Evolutionary conservation across 2,888 invertebrate genomes (phyloP), one percentile per base, ranked within the genome.

Genomic region (Stomorhina lunata): DNA sequence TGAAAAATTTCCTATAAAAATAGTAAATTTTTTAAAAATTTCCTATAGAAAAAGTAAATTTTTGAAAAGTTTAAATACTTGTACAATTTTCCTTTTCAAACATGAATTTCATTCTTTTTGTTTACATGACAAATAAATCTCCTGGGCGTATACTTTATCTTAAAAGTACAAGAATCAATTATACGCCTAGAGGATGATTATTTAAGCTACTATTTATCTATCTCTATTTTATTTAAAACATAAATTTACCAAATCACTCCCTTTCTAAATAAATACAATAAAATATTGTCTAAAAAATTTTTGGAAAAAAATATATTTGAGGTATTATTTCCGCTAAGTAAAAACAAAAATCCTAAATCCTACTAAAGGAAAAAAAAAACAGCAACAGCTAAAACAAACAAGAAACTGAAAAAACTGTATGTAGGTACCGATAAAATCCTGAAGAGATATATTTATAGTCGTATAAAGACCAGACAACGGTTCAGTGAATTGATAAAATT

Each of bases 401-500:
- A 76, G 76, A 80, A 68, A 10, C 37, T 15, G 40, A 65, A 65
- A 10, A 9, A 32, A 6, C 10, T 9, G 15, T n/a, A 66, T 4
- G 32, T 15, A 34, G 22, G 22, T 1, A 6, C 6, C 17, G 34
- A 50, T 1, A 40, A 50, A 73, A 57, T 65, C 53, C 43, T 40
- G 20, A 72, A 66, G 53, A 61, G 50, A 59, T 55, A 61, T 50
- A 27, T n/a, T n/a, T n/a, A n/a, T n/a, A n/a, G n/a, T n/a, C 3
- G 53, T 7, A 73, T 59, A 45, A 71, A 66, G 71, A 81, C 76
- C 75, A 66, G 59, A 75, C 68, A 81, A 83, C 83, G 81, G 83
- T 84, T 84, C 85, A 85, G 68, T 86, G 85, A 85, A 83, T 81
- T 84, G 83, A 73, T 84, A 82, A 86, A 86, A 86, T 86, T 85